These are phyloP conservation scores for Trachemys scripta DNA, from an alignment of 2,113 vertebrate species.

Conservation along the genomic window DNA sequence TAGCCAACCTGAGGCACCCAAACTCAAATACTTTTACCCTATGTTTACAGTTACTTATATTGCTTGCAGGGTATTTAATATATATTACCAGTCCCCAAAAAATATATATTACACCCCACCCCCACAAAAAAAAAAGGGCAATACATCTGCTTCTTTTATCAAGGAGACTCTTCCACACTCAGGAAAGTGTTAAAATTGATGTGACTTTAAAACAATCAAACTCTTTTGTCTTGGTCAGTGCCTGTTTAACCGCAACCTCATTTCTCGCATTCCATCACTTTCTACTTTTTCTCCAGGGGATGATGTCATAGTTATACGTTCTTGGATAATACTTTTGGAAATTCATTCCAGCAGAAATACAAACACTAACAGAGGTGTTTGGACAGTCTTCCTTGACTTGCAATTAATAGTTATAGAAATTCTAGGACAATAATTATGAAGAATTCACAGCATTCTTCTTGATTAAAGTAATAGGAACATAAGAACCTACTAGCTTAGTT, in stretches of 20 bases:
- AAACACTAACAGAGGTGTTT: neutral
- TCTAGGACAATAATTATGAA: neutral
- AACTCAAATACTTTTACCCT: neutral
- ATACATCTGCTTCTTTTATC: neutral
- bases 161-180: neutral
- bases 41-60: neutral
- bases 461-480: rapidly evolving
- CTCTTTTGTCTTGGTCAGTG: rapidly evolving
- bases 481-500: neutral
- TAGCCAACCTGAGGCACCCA: neutral
- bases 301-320: neutral
- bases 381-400: neutral
- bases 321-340: neutral
- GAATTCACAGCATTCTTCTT: neutral
- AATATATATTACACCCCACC: no score
- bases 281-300: neutral
- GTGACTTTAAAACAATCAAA: neutral
- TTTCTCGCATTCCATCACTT: neutral
- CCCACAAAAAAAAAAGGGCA: neutral
- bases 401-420: neutral
- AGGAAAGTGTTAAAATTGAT: neutral
- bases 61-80: neutral
- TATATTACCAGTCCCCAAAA: neutral
- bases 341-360: neutral
- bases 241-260: neutral